phyloP scores from a whole-genome alignment of 1,140 invertebrate species.

The Heliothis virescens region DNA sequence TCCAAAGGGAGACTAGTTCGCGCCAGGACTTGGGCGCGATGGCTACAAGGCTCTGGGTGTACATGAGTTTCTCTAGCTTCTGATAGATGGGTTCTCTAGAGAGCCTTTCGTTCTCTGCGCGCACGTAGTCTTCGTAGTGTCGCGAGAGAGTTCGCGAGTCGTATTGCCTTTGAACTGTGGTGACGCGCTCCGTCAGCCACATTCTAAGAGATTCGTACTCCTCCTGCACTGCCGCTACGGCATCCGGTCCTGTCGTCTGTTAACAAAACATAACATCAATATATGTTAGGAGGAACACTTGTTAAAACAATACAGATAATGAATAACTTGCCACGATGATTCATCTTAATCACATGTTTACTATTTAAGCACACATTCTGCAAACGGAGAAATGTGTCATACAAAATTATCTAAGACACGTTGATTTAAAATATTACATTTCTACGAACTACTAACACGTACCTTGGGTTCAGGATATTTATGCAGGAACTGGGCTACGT shows the following conservation, averaged over 20 bases:
- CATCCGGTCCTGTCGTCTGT: constrained; percentile 88
- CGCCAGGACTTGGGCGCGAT: constrained; percentile 93
- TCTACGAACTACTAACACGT: constrained; percentile 38
- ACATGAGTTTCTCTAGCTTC: constrained; percentile 91
- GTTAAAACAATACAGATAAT: background rate
- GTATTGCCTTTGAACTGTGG: constrained; percentile 90
- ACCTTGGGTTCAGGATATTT: constrained; percentile 95
- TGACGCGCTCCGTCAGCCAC: constrained; percentile 93
- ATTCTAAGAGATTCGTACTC: constrained; percentile 92
- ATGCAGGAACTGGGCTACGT: constrained; percentile 99
- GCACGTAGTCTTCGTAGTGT: constrained; percentile 90
- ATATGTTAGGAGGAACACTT: constrained; percentile 9
- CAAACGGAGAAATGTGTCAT: background rate
- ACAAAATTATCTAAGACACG: background rate
- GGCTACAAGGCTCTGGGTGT: constrained; percentile 92
- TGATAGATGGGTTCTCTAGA: constrained; percentile 89
- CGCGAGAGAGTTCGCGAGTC: constrained; percentile 89
- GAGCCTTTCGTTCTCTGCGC: constrained; percentile 90
- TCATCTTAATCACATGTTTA: background rate
- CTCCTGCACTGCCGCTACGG: constrained; percentile 91
- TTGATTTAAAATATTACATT: background rate
- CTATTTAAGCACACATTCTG: constrained; percentile 28
- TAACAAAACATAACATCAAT: constrained; percentile 50
- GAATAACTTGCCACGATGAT: constrained; percentile 7
- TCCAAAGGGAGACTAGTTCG: constrained; percentile 92